A percentile compares a stretch with the other conserved stretches of the same genome.
Evolutionary conservation across 2,888 invertebrate species (phyloP).

Genomic region (Plebejus melissa): DNA sequence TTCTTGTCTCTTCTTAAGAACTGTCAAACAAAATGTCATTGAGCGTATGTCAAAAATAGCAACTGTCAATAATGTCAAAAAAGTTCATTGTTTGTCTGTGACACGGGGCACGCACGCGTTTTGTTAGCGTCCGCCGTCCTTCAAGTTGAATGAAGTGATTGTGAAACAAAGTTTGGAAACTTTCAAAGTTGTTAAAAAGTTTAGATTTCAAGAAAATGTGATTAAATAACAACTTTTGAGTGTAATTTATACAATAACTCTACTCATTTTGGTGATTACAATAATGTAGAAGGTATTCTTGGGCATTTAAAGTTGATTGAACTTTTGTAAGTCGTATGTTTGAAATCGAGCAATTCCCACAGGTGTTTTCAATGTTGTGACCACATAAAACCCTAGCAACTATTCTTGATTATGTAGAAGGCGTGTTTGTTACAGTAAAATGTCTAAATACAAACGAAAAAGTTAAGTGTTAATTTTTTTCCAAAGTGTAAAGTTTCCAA

Average conservation of each 20-base stretch:
- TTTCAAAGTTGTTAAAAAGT: slow-evolving; percentile 55
- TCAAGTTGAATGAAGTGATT: slow-evolving; percentile 46
- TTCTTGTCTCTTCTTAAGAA: too few species aligned
- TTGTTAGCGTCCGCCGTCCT: slow-evolving; percentile 59
- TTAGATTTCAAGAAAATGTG: slow-evolving; percentile 33
- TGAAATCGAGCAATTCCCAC: slow-evolving; percentile 60
- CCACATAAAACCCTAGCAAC: slow-evolving; percentile 69
- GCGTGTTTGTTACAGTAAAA: slow-evolving; percentile 21
- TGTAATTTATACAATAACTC: background rate
- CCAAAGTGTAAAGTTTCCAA: background rate
- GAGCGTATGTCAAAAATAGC: background rate
- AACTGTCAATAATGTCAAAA: slow-evolving; percentile 15
- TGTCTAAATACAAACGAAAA: slow-evolving; percentile 24
- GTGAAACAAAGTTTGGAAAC: slow-evolving; percentile 62
- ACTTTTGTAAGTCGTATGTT: slow-evolving; percentile 56
- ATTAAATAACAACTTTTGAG: background rate
- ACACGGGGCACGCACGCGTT: slow-evolving; percentile 41
- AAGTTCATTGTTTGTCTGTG: slow-evolving; percentile 34
- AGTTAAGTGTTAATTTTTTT: background rate
- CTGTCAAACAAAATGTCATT: too few species aligned
- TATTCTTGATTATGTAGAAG: slow-evolving; percentile 44
- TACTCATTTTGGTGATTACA: background rate
- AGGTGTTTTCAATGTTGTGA: slow-evolving; percentile 72
- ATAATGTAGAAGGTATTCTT: slow-evolving; percentile 34
- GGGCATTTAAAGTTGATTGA: slow-evolving; percentile 68